Base-by-base conservation (phyloP, 64 coral and sea anemone species). In the Orbicella faveolata region DNA sequence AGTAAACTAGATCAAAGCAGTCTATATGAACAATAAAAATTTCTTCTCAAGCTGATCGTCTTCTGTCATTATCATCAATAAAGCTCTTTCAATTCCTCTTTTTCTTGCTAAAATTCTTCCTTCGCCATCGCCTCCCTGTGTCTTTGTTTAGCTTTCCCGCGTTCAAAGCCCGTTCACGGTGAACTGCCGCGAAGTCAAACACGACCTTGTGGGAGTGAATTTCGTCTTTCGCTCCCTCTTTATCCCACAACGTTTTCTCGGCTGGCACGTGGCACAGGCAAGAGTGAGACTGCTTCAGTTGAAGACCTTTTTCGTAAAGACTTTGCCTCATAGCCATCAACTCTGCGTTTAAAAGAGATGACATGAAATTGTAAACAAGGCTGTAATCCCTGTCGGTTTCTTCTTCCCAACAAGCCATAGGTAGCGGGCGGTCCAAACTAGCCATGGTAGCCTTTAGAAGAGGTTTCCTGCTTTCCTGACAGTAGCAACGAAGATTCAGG, bases 151-250 rank as follows among this genome's bases (percentile, higher is more conserved):
- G 77, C 69, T 92, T 87, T 66, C 84, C 84, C 55, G 90, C 83
- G 44, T 92, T 86, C 76, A 92, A 80, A n/a, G 90, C 90, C 33
- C 90, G 79, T 53, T 92, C 90, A 54, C 61, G 75, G 84, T 92
- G 90, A 57, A 92, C 83, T 14, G 74, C 75, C 65, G 75, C 75
- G 74, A 92, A 92, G 83, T 92, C 90, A 87, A 83, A 76, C 75
- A 55, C 90, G 63, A 84, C 75, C 67, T 87, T 92, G 64, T 85
- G 39, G 3, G 82, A 65, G 6, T 37, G 65, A 19, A 26, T 23
- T 20, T 73, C 82, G 14, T 16, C 64, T 73, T 73, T 85, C 11
- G 11, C 82, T 14, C 82, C 65, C 10, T 73, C 65, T 12, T 70
- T 73, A 23, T 41, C 82, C 20, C 15, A 18, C 3, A 68, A 44